A percentile compares a stretch with the other conserved stretches of the same genome.
These are phyloP conservation scores for Phainopepla nitens DNA, from an alignment of 2,113 vertebrate genomes.

Conservation along the genomic window DNA sequence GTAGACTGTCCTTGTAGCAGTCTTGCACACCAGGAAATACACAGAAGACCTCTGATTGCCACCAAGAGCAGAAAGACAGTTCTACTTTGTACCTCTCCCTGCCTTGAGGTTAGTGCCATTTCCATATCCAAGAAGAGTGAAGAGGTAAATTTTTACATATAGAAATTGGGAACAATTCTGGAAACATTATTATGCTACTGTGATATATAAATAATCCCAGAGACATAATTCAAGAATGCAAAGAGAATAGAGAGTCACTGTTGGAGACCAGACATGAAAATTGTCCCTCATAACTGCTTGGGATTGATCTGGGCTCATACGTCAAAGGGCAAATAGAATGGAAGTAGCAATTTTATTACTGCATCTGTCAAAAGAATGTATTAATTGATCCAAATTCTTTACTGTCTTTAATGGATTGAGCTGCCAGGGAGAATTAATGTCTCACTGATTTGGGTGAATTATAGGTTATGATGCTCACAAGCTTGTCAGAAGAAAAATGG, in stretches of 20 bases:
- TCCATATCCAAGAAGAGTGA: not conserved
- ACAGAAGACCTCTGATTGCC: not conserved
- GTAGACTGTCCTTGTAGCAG: not conserved
- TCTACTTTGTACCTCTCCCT: not conserved
- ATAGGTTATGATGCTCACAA: slow-evolving; percentile 31
- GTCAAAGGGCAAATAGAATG: slow-evolving; percentile 38
- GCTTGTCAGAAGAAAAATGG: slow-evolving; percentile 43
- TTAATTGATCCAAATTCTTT: slow-evolving; percentile 61
- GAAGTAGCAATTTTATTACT: slow-evolving; percentile 52
- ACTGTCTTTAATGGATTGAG: slow-evolving; percentile 57
- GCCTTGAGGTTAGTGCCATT: not conserved
- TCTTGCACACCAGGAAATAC: not conserved
- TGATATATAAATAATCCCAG: not conserved
- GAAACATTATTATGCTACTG: not conserved
- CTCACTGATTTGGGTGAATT: slow-evolving; percentile 48
- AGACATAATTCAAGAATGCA: not conserved
- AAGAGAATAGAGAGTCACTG: not conserved
- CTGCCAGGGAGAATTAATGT: slow-evolving; percentile 57
- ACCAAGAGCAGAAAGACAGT: not conserved
- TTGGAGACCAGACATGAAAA: not conserved
- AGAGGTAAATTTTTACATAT: not conserved
- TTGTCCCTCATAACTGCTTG: not conserved
- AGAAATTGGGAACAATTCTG: not conserved
- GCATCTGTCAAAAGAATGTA: slow-evolving; percentile 33
- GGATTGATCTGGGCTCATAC: not conserved